Conservation (phyloP, 2,888 invertebrate genomes). For the Eupithecia insigniata region DNA sequence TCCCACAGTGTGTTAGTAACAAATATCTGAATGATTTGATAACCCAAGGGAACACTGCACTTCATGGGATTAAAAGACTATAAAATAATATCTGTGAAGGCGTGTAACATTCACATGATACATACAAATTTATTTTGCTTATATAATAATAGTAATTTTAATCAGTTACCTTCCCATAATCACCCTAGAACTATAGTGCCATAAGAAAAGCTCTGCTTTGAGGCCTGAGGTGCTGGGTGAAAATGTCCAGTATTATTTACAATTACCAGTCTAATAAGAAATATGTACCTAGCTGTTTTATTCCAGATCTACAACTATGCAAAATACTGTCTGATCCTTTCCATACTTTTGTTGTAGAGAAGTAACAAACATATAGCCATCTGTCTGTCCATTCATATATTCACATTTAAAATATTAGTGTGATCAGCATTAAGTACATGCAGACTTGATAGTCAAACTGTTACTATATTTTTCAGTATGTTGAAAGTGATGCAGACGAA, state of each 20-base stretch:
- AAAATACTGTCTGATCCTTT: neutral
- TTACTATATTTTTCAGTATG: conserved; percentile 86
- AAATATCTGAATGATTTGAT: neutral
- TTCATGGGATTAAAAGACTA: neutral
- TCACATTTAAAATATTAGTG: neutral
- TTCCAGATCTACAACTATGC: neutral
- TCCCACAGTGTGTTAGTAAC: neutral
- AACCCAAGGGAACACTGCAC: neutral
- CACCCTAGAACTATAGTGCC: too few relatives aligned
- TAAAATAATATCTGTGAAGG: too few relatives aligned
- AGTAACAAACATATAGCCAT: neutral
- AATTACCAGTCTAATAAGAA: neutral
- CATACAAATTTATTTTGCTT: neutral
- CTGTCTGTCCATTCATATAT: neutral
- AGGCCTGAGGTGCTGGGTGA: neutral
- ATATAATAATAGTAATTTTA: neutral
- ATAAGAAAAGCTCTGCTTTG: neutral
- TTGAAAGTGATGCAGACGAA: conserved; percentile 98
- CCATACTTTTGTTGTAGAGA: neutral
- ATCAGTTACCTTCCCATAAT: too few relatives aligned
- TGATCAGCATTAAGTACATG: neutral
- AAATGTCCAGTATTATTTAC: neutral
- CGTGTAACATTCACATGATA: neutral
- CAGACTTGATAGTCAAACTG: neutral
- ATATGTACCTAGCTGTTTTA: neutral